Base-by-base conservation (phyloP, 2,113 vertebrate genomes). In the Oplegnathus fasciatus region DNA sequence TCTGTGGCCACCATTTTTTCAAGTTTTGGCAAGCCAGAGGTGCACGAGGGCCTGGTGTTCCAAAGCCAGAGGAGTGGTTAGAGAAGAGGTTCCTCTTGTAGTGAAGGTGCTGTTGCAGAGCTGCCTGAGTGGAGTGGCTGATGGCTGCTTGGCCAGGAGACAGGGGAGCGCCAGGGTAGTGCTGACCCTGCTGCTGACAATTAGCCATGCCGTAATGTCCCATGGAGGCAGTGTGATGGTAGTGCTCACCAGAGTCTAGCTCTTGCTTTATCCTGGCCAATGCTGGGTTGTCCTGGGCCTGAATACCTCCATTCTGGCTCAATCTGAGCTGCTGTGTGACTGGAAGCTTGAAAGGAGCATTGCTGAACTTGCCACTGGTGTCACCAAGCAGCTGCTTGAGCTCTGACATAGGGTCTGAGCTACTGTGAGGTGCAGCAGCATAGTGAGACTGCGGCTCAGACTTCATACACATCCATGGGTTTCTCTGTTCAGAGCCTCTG, bases 91-190 rank as follows among this genome's bases (percentile, higher is more conserved):
- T 98, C 83, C 98, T 97, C 88, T 97, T 98, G 93, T 99, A 97
- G 87, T 98, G 97, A 88, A 99, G 97, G 91, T 98, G 98, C 77
- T 99, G 98, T 92, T 99, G 98, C 84, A 99, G 94, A 75, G 97
- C 97, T 72, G 97, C 96, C 96, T 99, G 98, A 66, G 98, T 97
- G 91, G 96, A 97, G 94, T 97, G 96, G 84, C 97, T 97, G 74
- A 97, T 95, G 74, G 94, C 86, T 61, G 94, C 86, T 85, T 94
- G 93, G 64, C 89, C 88, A 68, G 94, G 91, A 82, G 94, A 93
- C 68, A 95, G 68, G 9, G 93, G 90, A 75, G 78, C 82, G 32
- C 91, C 91, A 57, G 90, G 86, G 79, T 92, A 93, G 74, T 89
- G 91, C 73, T 93, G 92, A 73, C 83, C 80, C 74, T 94, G 85